Evolutionary conservation across 2,113 vertebrate genomes (phyloP).

Genomic region (Irena cyanogastra): DNA sequence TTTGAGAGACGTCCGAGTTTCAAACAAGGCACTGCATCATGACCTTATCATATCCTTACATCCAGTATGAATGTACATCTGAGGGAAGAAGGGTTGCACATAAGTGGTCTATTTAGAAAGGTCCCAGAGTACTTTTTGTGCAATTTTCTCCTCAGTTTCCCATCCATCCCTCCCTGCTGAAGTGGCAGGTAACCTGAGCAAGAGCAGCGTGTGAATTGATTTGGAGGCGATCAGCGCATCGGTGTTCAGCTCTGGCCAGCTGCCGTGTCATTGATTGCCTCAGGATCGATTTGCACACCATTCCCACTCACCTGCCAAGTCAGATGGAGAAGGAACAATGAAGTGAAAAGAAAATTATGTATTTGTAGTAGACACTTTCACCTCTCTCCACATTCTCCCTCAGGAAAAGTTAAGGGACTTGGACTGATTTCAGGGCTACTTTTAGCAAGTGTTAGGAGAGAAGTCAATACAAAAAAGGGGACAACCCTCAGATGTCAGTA

Average conservation of each 20-base stretch:
- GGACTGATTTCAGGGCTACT: neutral
- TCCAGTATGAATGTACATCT: neutral
- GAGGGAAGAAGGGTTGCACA: neutral
- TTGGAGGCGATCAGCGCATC: constrained; percentile 65
- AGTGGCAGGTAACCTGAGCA: constrained; percentile 69
- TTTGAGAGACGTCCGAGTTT: neutral
- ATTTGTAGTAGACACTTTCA: constrained; percentile 54
- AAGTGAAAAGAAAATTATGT: constrained; percentile 68
- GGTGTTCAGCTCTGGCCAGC: constrained; percentile 68
- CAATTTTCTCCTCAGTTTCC: constrained; percentile 73
- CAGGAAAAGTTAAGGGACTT: neutral
- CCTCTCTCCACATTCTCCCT: neutral
- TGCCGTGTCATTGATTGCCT: constrained; percentile 70
- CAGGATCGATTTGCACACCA: constrained; percentile 65
- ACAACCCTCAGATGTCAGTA: no score
- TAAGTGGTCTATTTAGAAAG: constrained; percentile 39
- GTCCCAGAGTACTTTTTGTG: constrained; percentile 49
- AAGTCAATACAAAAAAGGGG: neutral
- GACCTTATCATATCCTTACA: neutral
- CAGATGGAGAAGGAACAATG: constrained; percentile 58
- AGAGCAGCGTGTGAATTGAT: constrained; percentile 76
- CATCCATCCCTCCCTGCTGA: constrained; percentile 54
- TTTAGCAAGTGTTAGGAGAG: neutral
- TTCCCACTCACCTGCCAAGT: constrained; percentile 72
- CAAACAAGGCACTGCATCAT: neutral